A percentile compares a stretch with the other conserved stretches of the same genome.
phyloP scores from a whole-genome alignment of 1,140 invertebrate species.

The Bombus superbus region DNA sequence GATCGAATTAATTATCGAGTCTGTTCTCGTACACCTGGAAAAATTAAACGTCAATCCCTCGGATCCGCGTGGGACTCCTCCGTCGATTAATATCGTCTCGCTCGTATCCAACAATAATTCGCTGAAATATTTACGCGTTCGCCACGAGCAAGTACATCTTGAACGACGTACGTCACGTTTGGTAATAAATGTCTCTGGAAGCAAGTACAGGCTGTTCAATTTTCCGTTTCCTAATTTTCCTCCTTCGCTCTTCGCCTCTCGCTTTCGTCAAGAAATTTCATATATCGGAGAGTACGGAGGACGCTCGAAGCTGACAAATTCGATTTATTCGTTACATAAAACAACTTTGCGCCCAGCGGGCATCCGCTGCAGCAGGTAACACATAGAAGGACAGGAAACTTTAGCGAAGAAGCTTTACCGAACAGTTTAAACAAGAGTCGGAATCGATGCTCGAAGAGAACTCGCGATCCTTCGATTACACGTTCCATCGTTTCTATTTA shows the following conservation, averaged over 20 bases:
- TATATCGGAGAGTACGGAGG: too few species aligned
- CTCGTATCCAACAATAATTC: background rate
- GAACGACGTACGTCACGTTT: background rate
- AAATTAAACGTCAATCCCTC: slow-evolving; percentile 10
- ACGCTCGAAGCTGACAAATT: background rate
- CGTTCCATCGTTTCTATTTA: slow-evolving; percentile 44
- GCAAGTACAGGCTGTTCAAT: too few species aligned
- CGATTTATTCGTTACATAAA: background rate
- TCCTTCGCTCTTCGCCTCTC: too few species aligned
- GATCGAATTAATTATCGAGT: slow-evolving; percentile 16
- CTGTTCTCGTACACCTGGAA: background rate
- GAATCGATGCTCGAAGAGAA: slow-evolving; percentile 17
- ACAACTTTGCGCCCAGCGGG: background rate
- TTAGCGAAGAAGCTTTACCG: background rate
- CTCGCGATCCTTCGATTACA: slow-evolving; percentile 33
- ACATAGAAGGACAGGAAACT: too few species aligned
- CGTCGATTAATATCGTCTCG: background rate
- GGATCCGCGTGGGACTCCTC: background rate
- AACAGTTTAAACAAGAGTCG: slow-evolving; percentile 15
- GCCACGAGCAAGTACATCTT: too few species aligned
- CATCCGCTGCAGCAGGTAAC: background rate
- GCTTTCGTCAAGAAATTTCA: too few species aligned
- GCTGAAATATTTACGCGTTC: background rate
- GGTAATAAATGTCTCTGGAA: background rate
- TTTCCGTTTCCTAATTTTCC: too few species aligned